Percentiles rank a stretch among this genome's conserved stretches.
phyloP scores from a whole-genome alignment of 2,113 vertebrate species.

The Varanus komodoensis region DNA sequence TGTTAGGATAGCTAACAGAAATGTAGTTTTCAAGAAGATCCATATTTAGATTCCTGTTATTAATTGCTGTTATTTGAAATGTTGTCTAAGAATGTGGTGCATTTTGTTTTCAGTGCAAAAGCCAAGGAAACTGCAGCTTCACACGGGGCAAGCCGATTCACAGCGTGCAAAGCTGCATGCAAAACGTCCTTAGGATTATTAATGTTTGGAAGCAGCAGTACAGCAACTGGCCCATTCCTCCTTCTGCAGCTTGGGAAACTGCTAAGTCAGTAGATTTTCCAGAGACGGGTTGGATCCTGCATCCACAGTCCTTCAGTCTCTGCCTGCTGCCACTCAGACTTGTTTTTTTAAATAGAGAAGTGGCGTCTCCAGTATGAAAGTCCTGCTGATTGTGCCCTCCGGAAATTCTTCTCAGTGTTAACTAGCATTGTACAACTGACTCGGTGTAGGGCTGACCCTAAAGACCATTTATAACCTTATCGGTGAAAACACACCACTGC shows the following conservation, averaged over 20 bases:
- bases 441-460: background rate
- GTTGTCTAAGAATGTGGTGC: background rate
- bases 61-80: conserved; percentile 22
- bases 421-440: background rate
- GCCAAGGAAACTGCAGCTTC: conserved; percentile 11
- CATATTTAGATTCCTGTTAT: conserved; percentile 22
- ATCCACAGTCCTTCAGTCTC: background rate
- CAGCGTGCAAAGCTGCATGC: conserved; percentile 7
- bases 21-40: background rate
- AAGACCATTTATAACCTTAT: background rate
- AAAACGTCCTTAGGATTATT: background rate
- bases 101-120: background rate
- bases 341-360: conserved; percentile 9
- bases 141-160: background rate
- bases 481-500: background rate
- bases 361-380: rapidly evolving
- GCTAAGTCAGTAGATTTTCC: background rate
- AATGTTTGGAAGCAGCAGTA: conserved; percentile 8
- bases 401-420: background rate
- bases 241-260: background rate
- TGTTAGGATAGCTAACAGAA: background rate
- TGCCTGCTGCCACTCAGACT: conserved; percentile 3
- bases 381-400: background rate
- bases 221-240: background rate
- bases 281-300: background rate